These are phyloP conservation scores for Hyalella azteca DNA, from an alignment of 2,888 invertebrate species.

Conservation along the genomic window DNA sequence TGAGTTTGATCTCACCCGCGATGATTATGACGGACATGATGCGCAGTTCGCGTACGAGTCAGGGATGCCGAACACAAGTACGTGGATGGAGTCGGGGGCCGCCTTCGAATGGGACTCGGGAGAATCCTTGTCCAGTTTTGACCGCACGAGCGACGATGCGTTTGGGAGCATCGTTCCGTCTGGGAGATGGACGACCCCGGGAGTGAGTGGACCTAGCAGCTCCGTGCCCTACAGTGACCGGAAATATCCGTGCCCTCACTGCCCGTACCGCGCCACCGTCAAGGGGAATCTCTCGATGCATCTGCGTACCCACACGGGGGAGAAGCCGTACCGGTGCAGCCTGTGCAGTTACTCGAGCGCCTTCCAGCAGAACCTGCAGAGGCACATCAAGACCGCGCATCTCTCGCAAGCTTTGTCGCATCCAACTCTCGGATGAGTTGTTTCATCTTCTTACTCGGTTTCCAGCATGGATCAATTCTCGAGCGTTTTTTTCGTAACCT, in stretches of 20 bases:
- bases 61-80: background rate
- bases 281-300: slow-evolving; percentile 30
- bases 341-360: slow-evolving; percentile 6
- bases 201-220: slow-evolving; percentile 4
- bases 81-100: background rate
- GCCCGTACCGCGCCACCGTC: slow-evolving; percentile 25
- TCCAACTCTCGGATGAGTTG: background rate
- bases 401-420: background rate
- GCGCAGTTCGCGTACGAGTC: background rate
- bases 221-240: slow-evolving; percentile 26
- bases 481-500: background rate
- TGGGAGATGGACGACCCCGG: background rate
- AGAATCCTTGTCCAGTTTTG: background rate
- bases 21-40: background rate
- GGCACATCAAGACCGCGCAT: slow-evolving; percentile 22
- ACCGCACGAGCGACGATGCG: too few species aligned
- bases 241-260: background rate
- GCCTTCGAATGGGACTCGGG: background rate
- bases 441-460: background rate
- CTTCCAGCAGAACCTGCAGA: slow-evolving; percentile 30
- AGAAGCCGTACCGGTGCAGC: slow-evolving; percentile 22
- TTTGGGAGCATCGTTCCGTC: too few species aligned
- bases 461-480: background rate
- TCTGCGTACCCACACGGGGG: slow-evolving; percentile 18
- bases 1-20: too few species aligned